These are phyloP conservation scores for Cosmopolites sordidus DNA, from an alignment of 2,888 invertebrate species.

Conservation along the genomic window DNA sequence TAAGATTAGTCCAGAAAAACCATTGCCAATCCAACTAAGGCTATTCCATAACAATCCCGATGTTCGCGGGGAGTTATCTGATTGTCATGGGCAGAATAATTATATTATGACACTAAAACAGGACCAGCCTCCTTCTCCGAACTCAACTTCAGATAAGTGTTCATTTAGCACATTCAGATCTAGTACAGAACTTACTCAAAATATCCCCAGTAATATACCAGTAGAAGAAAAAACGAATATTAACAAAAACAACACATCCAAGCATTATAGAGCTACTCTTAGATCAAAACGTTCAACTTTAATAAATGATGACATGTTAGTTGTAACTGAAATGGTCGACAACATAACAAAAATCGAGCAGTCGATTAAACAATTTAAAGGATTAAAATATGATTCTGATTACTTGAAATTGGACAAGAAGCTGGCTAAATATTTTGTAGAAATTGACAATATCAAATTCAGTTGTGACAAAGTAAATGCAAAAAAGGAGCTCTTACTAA, in stretches of 20 bases:
- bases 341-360: slow-evolving; percentile 11
- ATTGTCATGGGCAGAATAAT: no score
- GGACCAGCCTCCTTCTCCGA: no score
- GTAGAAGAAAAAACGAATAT: background rate
- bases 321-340: background rate
- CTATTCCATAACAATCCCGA: no score
- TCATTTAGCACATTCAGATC: background rate
- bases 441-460: slow-evolving; percentile 15
- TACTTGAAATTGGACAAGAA: slow-evolving; percentile 23
- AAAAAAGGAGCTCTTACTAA: slow-evolving; percentile 11
- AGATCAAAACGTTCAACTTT: background rate
- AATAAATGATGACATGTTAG: background rate
- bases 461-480: slow-evolving; percentile 9
- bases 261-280: background rate
- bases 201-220: background rate
- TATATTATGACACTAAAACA: no score
- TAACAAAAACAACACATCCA: background rate
- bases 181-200: slow-evolving; percentile 11
- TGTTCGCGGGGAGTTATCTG: no score
- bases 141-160: no score
- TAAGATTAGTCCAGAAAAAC: no score
- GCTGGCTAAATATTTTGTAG: slow-evolving; percentile 24
- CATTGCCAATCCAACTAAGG: no score
- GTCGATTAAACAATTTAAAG: slow-evolving; percentile 23
- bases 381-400: slow-evolving; percentile 28